phyloP scores from a whole-genome alignment of 2,797 vertebrate genomes.

The Darevskia nairensis region DNA sequence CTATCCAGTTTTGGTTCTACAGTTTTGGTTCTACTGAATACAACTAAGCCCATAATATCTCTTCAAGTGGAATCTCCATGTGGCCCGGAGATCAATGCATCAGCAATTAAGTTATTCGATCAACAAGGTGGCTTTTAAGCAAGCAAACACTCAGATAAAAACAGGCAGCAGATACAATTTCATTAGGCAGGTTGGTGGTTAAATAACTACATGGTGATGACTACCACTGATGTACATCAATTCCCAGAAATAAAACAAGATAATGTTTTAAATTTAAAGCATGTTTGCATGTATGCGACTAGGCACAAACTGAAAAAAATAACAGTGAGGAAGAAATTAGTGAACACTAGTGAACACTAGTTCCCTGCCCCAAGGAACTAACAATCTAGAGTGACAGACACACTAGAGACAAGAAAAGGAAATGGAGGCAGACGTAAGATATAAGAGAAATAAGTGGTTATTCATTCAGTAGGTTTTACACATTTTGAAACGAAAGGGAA shows the following conservation, averaged over 20 bases:
- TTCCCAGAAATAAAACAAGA: not conserved
- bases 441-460: too few species aligned
- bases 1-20: too few species aligned
- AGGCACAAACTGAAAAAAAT: not conserved
- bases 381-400: too few species aligned
- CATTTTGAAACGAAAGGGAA: not conserved
- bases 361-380: too few species aligned
- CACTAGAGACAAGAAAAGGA: too few species aligned
- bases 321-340: not conserved
- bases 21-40: too few species aligned
- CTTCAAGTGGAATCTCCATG: not conserved
- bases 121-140: not conserved
- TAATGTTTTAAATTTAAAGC: constrained; percentile 28
- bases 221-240: not conserved
- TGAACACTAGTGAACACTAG: too few species aligned
- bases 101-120: not conserved
- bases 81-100: not conserved
- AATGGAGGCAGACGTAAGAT: too few species aligned
- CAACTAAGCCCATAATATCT: not conserved
- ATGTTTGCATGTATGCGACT: not conserved
- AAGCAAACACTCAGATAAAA: not conserved
- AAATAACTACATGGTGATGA: not conserved
- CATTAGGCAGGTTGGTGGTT: not conserved
- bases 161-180: not conserved
- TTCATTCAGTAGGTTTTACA: too few species aligned